Conservation (phyloP, 2,888 invertebrate genomes). For the Theretra japonica region DNA sequence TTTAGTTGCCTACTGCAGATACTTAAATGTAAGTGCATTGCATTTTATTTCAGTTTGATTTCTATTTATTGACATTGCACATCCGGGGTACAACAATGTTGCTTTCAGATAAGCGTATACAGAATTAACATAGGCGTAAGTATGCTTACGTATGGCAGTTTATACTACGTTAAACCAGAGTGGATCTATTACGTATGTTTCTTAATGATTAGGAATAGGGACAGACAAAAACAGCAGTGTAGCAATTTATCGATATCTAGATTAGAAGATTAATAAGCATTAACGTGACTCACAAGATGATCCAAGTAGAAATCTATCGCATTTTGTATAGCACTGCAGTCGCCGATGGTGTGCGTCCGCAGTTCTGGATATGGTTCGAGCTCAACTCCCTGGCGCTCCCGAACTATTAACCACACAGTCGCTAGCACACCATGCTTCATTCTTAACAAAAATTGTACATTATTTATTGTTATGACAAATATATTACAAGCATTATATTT, state of each 20-base stretch:
- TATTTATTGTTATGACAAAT: neutral
- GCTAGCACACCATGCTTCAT: constrained; percentile 87
- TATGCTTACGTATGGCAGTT: neutral
- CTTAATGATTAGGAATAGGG: neutral
- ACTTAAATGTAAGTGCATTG: neutral
- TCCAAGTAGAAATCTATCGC: constrained; percentile 87
- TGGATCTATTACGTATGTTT: neutral
- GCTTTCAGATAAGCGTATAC: neutral
- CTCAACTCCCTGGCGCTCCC: constrained; percentile 53
- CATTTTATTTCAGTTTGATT: neutral
- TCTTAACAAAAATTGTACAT: constrained; percentile 44
- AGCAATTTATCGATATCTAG: neutral
- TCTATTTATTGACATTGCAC: neutral
- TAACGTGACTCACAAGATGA: constrained; percentile 58
- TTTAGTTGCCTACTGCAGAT: neutral
- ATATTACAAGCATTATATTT: no score
- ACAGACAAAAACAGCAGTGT: neutral
- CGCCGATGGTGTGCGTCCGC: constrained; percentile 86
- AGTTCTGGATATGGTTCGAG: constrained; percentile 86
- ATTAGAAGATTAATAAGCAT: neutral
- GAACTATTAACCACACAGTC: constrained; percentile 82
- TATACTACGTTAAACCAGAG: neutral
- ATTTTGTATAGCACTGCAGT: constrained; percentile 87
- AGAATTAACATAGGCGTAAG: neutral
- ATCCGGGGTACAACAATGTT: neutral